A percentile compares a stretch with the other conserved stretches of the same genome.
phyloP scores from a whole-genome alignment of 2,113 vertebrate genomes.

The Neodon shergylaensis region DNA sequence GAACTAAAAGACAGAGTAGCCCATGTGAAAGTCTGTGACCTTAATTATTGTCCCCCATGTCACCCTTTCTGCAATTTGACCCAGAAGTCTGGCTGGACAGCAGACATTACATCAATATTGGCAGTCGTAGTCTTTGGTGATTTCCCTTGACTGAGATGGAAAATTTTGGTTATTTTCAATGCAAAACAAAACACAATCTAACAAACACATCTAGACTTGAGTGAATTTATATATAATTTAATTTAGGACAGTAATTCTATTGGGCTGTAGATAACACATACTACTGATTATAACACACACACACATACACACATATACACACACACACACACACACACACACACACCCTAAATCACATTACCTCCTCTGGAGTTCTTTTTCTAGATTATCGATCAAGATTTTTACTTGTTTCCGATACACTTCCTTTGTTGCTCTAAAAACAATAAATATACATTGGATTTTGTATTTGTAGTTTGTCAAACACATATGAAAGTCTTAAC shows the following conservation, averaged over 20 bases:
- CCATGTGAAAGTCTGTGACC: not conserved
- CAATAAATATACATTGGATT: constrained; percentile 34
- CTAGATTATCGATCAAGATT: constrained; percentile 55
- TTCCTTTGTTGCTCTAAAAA: constrained; percentile 57
- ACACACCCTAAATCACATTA: constrained; percentile 35
- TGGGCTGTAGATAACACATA: not conserved
- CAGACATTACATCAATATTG: not conserved
- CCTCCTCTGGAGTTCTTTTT: constrained; percentile 76
- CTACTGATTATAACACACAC: not conserved
- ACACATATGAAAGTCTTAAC: not conserved
- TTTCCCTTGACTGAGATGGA: not conserved
- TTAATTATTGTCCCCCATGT: not conserved
- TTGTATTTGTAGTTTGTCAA: constrained; percentile 28
- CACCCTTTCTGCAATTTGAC: not conserved
- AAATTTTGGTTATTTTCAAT: not conserved
- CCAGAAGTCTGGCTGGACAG: not conserved
- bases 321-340: constrained; percentile 17
- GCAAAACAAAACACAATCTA: not conserved
- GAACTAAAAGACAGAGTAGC: not conserved
- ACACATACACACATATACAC: constrained; percentile 31
- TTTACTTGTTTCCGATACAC: constrained; percentile 61
- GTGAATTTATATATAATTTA: constrained; percentile 7
- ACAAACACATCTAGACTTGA: not conserved
- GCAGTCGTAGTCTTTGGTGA: not conserved
- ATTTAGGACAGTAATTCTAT: not conserved